Base-by-base conservation (phyloP, 2,113 vertebrate genomes). In the Amblyopsis rosae region DNA sequence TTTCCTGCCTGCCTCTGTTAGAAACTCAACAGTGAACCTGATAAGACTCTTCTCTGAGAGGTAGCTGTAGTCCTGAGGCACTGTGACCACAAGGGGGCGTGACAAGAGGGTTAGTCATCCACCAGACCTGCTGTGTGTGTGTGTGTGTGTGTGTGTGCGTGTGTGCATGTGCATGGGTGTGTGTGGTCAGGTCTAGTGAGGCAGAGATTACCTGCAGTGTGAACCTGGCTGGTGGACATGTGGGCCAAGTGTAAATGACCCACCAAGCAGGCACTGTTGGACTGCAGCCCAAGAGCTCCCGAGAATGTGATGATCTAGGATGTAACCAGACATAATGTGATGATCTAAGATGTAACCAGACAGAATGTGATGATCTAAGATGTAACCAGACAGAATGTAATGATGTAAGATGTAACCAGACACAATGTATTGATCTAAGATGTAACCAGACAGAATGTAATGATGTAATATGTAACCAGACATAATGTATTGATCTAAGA, bases 41-140 rank as follows among this genome's bases (percentile, higher is more conserved):
- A 99, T 93, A 75, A 98, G 87, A 73, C 98, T 98, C 85, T 73
- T 98, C 86, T 95, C 94, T 53, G 96, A 81, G 72, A 99, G 93
- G 84, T 99, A 99, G 71, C 93, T 92, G 65, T 96, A 99, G 83
- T 98, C 95, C 75, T 93, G 93, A 73, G 98, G 96, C 80, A 98
- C 98, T 99, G 90, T 59, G 41, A 12, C 3, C 46, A 47, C 3
- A 12, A 63, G 1, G 9, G 68, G 86, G 76, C 87, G 32, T 87
- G 82, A 33, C 12, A 64, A 16, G 7, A 16, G 54, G 35, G 35
- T 26, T 26, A 26, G 26, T 26, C 26, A 26, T 26, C 26, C 26
- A 26, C 26, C 26, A 26, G 26, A 26, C 26, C 26, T 26, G 26
- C 2, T 26, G 26, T 26, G 26, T 26, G 26, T 26, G 26, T 26